Evolutionary conservation across 2,113 vertebrate genomes (phyloP).

Genomic region (Daboia siamensis): DNA sequence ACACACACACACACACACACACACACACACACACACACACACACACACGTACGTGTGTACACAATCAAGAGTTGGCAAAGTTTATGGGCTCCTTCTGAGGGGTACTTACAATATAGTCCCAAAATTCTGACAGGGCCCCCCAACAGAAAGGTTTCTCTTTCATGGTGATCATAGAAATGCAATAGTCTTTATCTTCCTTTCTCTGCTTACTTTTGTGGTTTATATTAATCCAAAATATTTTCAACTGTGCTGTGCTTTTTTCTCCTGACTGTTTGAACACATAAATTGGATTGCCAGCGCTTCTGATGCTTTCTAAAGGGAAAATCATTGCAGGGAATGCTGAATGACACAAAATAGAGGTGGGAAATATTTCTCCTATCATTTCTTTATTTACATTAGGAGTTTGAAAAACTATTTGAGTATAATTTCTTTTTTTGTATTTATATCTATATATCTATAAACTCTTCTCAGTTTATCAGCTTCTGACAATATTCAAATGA

Average conservation of each 20-base stretch:
- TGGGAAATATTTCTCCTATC: neutral
- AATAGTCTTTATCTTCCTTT: neutral
- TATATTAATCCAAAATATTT: neutral
- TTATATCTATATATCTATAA: neutral
- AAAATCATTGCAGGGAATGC: neutral
- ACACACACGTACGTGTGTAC: too few relatives aligned
- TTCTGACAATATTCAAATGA: conserved; percentile 32
- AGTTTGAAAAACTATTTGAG: neutral
- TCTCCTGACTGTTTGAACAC: neutral
- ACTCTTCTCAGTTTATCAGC: conserved; percentile 17
- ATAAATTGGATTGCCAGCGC: neutral
- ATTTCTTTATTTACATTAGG: neutral
- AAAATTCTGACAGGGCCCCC: too few relatives aligned
- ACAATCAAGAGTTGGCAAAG: too few relatives aligned
- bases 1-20: too few relatives aligned
- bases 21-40: too few relatives aligned
- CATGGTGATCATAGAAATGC: neutral
- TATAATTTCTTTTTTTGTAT: neutral
- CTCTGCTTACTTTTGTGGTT: neutral
- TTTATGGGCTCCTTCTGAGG: too few relatives aligned
- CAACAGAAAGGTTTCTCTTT: neutral
- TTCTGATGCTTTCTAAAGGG: neutral
- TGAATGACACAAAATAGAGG: neutral
- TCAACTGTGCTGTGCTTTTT: neutral
- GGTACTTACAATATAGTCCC: too few relatives aligned